Percentiles rank a stretch among this genome's conserved stretches.
phyloP scores from a whole-genome alignment of 2,797 vertebrate genomes.

The Sebastes glaucus region DNA sequence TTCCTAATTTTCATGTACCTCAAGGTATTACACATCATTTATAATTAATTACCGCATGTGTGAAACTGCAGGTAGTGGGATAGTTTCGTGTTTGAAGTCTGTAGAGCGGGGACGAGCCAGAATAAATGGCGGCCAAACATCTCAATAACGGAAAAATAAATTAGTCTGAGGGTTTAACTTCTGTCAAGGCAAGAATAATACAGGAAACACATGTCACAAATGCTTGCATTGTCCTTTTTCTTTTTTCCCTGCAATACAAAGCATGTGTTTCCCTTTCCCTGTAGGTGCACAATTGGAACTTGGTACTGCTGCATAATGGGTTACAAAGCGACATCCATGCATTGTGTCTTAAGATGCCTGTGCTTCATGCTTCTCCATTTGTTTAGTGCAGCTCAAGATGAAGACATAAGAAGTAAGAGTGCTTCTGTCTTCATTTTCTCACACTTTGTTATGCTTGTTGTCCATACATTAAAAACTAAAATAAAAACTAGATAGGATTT shows the following conservation, averaged over 20 bases:
- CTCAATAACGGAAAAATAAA: constrained; percentile 13
- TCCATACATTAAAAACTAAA: constrained; percentile 27
- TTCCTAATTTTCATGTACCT: not conserved
- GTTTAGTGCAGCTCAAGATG: constrained; percentile 88
- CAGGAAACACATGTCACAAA: constrained; percentile 29
- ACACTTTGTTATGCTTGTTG: constrained; percentile 58
- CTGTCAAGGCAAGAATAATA: constrained; percentile 49
- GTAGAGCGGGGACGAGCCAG: not conserved
- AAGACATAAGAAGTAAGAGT: constrained; percentile 95
- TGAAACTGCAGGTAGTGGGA: not conserved
- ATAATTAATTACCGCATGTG: not conserved
- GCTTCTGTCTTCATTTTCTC: constrained; percentile 68
- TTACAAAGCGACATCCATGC: constrained; percentile 78
- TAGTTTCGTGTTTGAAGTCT: not conserved
- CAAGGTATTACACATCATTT: not conserved
- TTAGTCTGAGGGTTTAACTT: not conserved
- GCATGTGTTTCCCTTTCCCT: constrained; percentile 72
- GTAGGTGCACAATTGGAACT: constrained; percentile 85
- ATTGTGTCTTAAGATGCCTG: constrained; percentile 83
- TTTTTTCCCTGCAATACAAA: constrained; percentile 59
- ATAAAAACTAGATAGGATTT: not conserved
- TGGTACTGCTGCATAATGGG: constrained; percentile 86
- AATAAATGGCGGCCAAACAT: constrained; percentile 21
- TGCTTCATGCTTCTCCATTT: constrained; percentile 85
- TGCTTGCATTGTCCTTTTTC: constrained; percentile 54